Evolutionary conservation across 2,797 vertebrate species (phyloP).

Genomic region (Dendrocincla fuliginosa): DNA sequence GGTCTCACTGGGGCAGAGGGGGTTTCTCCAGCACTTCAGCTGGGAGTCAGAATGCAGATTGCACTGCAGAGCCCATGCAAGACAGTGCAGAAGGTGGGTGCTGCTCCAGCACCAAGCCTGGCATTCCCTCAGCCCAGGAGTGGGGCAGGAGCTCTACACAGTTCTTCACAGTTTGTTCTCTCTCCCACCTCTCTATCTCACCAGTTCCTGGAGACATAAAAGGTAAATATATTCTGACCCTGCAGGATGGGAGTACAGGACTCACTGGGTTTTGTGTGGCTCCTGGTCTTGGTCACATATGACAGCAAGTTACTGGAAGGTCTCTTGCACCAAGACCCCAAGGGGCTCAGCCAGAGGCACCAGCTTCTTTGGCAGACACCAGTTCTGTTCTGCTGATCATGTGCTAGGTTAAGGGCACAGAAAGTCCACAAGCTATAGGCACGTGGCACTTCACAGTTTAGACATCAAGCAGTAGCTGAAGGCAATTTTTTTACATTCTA

Average conservation of each 20-base stretch:
- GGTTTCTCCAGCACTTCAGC: background rate
- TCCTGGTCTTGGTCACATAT: accelerated
- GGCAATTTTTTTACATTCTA: background rate
- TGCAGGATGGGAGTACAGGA: background rate
- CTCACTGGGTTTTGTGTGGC: background rate
- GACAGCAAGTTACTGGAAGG: background rate
- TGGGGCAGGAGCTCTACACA: background rate
- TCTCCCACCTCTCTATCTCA: background rate
- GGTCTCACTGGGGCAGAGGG: background rate
- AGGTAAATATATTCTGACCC: background rate
- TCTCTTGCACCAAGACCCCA: background rate
- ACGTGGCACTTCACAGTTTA: background rate
- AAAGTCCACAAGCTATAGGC: accelerated
- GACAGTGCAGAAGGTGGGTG: accelerated
- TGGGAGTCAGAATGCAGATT: background rate
- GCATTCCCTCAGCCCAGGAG: background rate
- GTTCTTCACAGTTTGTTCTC: background rate
- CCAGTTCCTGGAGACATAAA: background rate
- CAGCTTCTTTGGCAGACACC: background rate
- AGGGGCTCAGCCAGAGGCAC: background rate
- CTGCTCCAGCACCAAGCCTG: background rate
- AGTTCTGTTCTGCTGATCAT: background rate
- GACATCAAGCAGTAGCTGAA: background rate
- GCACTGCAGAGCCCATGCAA: background rate
- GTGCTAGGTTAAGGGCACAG: background rate